Evolutionary conservation across 2,797 vertebrate genomes (phyloP), one percentile per base, ranked within the genome.

Genomic region (Acanthurus lineatus): DNA sequence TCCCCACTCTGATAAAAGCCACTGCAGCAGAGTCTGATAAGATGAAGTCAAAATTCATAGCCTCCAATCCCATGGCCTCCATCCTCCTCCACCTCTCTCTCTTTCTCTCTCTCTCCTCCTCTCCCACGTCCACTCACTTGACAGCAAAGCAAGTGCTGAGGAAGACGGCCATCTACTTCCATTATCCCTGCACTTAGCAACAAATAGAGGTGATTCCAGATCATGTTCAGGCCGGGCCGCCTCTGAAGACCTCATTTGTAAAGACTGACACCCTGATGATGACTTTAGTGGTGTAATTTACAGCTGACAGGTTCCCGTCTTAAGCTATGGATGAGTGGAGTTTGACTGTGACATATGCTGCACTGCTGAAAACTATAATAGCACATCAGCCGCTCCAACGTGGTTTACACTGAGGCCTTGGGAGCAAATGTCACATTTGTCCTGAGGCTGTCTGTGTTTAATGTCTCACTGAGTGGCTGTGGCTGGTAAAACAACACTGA

Each of bases 181-280:
- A 92, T 88, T 86, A 88, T 75, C 51, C 19, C 48, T n/a, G 5
- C 73, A 74, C 83, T 89, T 72, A 54, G 60, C 71, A 66, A 71
- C 76, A 89, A 81, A 88, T 58, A 48, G 79, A 83, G 72, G 79
- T 73, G 86, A 76, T 76, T 80, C 45, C 60, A 79, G 73, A 61
- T 47, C 38, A 72, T 60, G 81, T 60, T 25, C 2, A 3, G 6
- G 42, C 82, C 64, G 42, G 48, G 61, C 53, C 10, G 68, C 64
- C 75, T 84, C 76, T 59, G 61, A 66, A 82, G 72, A 79, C 73
- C 76, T 87, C 59, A 72, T 91, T 83, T 85, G 85, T 82, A 79
- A 76, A 75, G 75, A 69, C 53, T 47, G 58, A 75, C 79, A 38
- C 19, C 38, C 57, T 38, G 72, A 86, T 61, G 82, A 85, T 67